These are phyloP conservation scores for Gadopsis marmoratus DNA, from an alignment of 2,797 vertebrate species.

Conservation along the genomic window DNA sequence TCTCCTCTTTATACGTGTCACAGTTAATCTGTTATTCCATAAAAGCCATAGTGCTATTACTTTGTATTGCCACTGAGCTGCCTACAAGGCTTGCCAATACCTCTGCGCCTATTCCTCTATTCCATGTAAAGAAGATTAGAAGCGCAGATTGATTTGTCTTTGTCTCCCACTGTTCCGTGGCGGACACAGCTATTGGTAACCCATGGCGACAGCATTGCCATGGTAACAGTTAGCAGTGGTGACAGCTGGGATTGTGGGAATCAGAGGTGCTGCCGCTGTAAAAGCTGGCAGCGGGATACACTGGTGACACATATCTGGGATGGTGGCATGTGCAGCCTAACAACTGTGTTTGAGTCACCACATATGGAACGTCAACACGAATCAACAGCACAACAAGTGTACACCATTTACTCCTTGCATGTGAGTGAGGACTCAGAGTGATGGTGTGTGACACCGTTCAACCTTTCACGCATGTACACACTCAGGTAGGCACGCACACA, in stretches of 20 bases:
- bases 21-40: slow-evolving; percentile 68
- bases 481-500: slow-evolving; percentile 18
- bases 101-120: slow-evolving; percentile 42
- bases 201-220: slow-evolving; percentile 76
- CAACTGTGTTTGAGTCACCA: slow-evolving; percentile 41
- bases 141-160: slow-evolving; percentile 76
- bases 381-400: slow-evolving; percentile 37
- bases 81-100: slow-evolving; percentile 54
- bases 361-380: slow-evolving; percentile 46
- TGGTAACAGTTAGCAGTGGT: slow-evolving; percentile 76
- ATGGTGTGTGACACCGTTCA: slow-evolving; percentile 30
- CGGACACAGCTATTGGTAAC: slow-evolving; percentile 73
- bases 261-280: slow-evolving; percentile 57
- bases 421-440: neutral
- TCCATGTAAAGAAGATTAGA: slow-evolving; percentile 76
- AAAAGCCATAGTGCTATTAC: slow-evolving; percentile 56
- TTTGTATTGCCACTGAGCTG: slow-evolving; percentile 55
- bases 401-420: slow-evolving; percentile 2
- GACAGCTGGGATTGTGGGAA: slow-evolving; percentile 74
- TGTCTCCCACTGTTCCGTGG: slow-evolving; percentile 68
- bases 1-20: slow-evolving; percentile 63
- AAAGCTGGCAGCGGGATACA: slow-evolving; percentile 44
- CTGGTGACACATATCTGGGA: slow-evolving; percentile 60
- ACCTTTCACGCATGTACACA: slow-evolving; percentile 13
- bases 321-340: slow-evolving; percentile 42